phyloP scores from a whole-genome alignment of 1,140 invertebrate species.

The Leptopilina clavipes region DNA sequence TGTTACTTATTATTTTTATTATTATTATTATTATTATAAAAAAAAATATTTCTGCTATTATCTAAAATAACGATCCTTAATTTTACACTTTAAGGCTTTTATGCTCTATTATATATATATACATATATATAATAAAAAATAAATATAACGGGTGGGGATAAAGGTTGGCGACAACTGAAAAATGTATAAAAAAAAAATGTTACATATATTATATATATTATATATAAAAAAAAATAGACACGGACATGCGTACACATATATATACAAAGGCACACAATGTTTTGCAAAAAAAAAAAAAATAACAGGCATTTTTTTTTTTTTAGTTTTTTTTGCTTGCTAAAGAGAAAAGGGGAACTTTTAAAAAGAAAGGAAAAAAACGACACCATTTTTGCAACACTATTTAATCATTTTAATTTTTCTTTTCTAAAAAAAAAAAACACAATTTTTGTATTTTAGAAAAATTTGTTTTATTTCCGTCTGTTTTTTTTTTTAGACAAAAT shows the following conservation, averaged over 20 bases:
- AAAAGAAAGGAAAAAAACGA: not conserved
- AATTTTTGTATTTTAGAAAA: slow-evolving; percentile 4
- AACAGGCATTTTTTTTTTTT: not conserved
- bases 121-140: not conserved
- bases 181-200: slow-evolving; percentile 35
- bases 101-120: slow-evolving; percentile 5
- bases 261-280: not conserved
- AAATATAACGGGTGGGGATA: slow-evolving; percentile 27
- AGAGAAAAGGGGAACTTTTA: too few relatives aligned
- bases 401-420: too few relatives aligned
- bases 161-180: slow-evolving; percentile 27
- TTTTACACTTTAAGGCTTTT: slow-evolving; percentile 20
- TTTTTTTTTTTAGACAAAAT: not conserved
- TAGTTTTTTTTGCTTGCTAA: too few relatives aligned
- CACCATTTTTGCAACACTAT: too few relatives aligned
- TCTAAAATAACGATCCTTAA: slow-evolving; percentile 14
- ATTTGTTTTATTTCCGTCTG: not conserved
- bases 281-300: not conserved
- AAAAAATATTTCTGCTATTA: slow-evolving; percentile 21
- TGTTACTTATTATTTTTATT: slow-evolving; percentile 33
- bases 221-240: slow-evolving; percentile 2
- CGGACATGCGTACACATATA: slow-evolving; percentile 8
- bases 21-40: slow-evolving; percentile 18
- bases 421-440: too few relatives aligned
- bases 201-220: slow-evolving; percentile 30